Evolutionary conservation across 2,797 vertebrate species (phyloP).

Genomic region (Brachyrhaphis roseni): DNA sequence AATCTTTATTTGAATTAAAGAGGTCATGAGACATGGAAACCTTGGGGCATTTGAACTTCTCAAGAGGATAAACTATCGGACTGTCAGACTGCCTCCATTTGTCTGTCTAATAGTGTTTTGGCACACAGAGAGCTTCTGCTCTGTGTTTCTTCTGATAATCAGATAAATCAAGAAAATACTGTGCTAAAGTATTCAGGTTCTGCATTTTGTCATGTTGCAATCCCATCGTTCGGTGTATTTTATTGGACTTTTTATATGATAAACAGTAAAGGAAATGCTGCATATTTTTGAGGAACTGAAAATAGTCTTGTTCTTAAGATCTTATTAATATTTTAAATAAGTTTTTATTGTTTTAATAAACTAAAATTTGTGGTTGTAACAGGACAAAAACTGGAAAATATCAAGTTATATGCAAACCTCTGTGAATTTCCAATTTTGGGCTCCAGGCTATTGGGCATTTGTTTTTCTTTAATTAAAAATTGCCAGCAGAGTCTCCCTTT

Average conservation of each 20-base stretch:
- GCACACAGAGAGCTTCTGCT: background rate
- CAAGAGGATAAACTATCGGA: background rate
- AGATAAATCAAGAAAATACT: background rate
- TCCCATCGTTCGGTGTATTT: background rate
- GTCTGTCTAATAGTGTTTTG: background rate
- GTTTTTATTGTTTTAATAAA: background rate
- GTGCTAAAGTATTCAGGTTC: background rate
- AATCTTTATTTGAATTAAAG: slow-evolving; percentile 16
- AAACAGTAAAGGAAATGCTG: background rate
- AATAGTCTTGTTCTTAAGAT: too few species aligned
- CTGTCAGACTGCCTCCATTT: background rate
- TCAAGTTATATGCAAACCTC: background rate
- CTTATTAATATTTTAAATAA: too few species aligned
- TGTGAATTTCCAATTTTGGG: background rate
- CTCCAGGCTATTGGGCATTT: background rate
- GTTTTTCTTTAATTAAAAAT: background rate
- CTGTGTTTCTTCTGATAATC: background rate
- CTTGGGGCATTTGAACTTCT: background rate
- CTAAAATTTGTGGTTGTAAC: background rate
- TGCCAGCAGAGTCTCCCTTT: background rate
- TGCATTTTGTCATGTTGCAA: background rate
- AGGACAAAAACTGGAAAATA: background rate
- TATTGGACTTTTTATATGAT: background rate
- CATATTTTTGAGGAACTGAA: background rate
- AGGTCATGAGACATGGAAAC: background rate